Evolutionary conservation across 92 coral and sea anemone species (phyloP).

Genomic region (Phenganax subtilis): DNA sequence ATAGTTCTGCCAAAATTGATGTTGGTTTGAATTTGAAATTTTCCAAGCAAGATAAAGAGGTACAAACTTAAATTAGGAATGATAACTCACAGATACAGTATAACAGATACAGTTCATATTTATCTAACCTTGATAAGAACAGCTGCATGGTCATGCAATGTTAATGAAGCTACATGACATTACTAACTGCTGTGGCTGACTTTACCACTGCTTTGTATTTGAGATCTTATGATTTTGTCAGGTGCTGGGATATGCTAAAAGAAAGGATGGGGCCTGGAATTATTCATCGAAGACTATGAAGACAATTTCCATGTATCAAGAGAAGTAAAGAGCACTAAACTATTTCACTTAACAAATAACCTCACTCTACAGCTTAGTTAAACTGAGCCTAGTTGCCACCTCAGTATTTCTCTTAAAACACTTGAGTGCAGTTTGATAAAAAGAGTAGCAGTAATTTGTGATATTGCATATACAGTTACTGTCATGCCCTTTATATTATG

Average conservation of each 20-base stretch:
- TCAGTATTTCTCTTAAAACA: too few relatives aligned
- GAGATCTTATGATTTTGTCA: constrained; percentile 23
- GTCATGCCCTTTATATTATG: background rate
- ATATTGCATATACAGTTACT: too few relatives aligned
- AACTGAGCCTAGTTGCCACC: too few relatives aligned
- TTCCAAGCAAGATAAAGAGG: constrained; percentile 93
- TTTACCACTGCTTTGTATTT: background rate
- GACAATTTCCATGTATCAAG: constrained; percentile 62
- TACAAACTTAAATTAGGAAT: constrained; percentile 15
- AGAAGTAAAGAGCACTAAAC: constrained; percentile 48
- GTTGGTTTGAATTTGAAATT: constrained; percentile 86
- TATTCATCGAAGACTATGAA: constrained; percentile 72
- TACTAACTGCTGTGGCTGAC: background rate
- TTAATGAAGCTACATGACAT: too few relatives aligned
- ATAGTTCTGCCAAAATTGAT: constrained; percentile 57
- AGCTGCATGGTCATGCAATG: too few relatives aligned
- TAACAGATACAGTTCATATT: too few relatives aligned
- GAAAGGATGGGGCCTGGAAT: constrained; percentile 67
- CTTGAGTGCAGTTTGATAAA: too few relatives aligned
- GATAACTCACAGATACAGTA: background rate
- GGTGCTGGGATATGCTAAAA: constrained; percentile 83
- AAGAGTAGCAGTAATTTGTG: too few relatives aligned
- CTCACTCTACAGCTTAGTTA: background rate
- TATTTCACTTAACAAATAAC: background rate
- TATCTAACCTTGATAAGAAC: too few relatives aligned